Conservation (phyloP, 2,113 vertebrate species). For the Ophthalmolycus amberensis region DNA sequence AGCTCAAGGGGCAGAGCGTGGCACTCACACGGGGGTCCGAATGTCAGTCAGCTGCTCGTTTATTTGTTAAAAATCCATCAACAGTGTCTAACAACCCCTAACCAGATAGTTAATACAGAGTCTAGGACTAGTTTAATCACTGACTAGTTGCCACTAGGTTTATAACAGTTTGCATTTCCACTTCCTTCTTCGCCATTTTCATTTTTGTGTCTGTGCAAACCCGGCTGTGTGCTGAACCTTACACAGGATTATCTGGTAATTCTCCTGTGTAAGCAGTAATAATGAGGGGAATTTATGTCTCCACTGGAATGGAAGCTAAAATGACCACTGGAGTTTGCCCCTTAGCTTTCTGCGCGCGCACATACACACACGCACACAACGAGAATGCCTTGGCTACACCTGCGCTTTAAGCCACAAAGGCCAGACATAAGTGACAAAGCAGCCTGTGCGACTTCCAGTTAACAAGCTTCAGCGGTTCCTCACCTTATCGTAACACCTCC, state of each 20-base stretch:
- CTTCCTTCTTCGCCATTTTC: not conserved
- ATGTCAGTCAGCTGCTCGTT: not conserved
- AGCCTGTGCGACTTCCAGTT: constrained; percentile 53
- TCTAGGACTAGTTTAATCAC: constrained; percentile 6
- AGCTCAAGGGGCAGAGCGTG: not conserved
- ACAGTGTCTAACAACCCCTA: not conserved
- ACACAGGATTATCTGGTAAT: constrained; percentile 50
- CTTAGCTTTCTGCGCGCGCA: not conserved
- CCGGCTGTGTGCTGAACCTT: constrained; percentile 33
- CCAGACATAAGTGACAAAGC: constrained; percentile 57
- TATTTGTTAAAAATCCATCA: constrained; percentile 1
- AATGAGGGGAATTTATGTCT: constrained; percentile 54
- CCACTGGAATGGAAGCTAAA: constrained; percentile 51
- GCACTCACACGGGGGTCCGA: not conserved
- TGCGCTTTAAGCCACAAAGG: constrained; percentile 48
- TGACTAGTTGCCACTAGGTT: constrained; percentile 5
- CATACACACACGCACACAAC: not conserved
- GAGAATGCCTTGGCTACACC: constrained; percentile 38
- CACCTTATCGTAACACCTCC: constrained; percentile 54
- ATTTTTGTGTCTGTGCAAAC: not conserved
- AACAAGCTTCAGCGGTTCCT: constrained; percentile 51
- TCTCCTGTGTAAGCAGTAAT: constrained; percentile 43
- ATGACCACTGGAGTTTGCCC: constrained; percentile 51
- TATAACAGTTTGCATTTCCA: constrained; percentile 5
- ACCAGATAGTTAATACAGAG: not conserved